Percentiles rank a stretch among this genome's conserved stretches.
These are phyloP conservation scores for Orycteropus afer DNA, from an alignment of 2,113 vertebrate species.

Conservation along the genomic window DNA sequence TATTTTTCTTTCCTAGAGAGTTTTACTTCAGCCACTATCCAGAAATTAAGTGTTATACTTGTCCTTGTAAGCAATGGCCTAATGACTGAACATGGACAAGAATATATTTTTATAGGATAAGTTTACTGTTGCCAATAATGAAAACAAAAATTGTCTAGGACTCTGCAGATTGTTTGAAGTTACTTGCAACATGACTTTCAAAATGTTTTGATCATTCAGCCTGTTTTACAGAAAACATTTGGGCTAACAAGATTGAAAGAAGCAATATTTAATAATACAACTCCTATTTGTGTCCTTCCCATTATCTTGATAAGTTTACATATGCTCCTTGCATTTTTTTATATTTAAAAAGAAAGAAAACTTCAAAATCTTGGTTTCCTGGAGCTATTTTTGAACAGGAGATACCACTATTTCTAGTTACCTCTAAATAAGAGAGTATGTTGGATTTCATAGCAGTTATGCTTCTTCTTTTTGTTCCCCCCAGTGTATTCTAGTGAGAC, in stretches of 20 bases:
- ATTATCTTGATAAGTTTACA: slow-evolving; percentile 77
- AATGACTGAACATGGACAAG: slow-evolving; percentile 60
- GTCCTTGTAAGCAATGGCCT: slow-evolving; percentile 61
- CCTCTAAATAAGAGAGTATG: slow-evolving; percentile 52
- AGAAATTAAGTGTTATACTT: slow-evolving; percentile 52
- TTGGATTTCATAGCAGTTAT: slow-evolving; percentile 53
- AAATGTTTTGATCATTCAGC: slow-evolving; percentile 76
- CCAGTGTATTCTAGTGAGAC: no score
- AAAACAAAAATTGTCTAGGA: slow-evolving; percentile 67
- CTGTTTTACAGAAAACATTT: slow-evolving; percentile 75
- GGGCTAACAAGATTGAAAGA: slow-evolving; percentile 72
- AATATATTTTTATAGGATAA: slow-evolving; percentile 69
- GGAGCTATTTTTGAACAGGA: slow-evolving; percentile 64
- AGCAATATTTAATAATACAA: slow-evolving; percentile 77
- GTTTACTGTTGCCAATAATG: slow-evolving; percentile 55
- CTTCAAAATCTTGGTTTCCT: background rate
- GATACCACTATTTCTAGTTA: slow-evolving; percentile 58
- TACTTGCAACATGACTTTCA: slow-evolving; percentile 76
- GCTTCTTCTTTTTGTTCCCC: slow-evolving; percentile 69
- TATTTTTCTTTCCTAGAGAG: slow-evolving; percentile 59
- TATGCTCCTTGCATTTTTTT: slow-evolving; percentile 32
- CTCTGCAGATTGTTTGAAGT: slow-evolving; percentile 75
- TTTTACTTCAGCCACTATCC: slow-evolving; percentile 61
- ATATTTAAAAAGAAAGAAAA: background rate
- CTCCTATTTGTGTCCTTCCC: slow-evolving; percentile 62